phyloP scores from a whole-genome alignment of 1,140 invertebrate genomes.

The Pissodes strobi region DNA sequence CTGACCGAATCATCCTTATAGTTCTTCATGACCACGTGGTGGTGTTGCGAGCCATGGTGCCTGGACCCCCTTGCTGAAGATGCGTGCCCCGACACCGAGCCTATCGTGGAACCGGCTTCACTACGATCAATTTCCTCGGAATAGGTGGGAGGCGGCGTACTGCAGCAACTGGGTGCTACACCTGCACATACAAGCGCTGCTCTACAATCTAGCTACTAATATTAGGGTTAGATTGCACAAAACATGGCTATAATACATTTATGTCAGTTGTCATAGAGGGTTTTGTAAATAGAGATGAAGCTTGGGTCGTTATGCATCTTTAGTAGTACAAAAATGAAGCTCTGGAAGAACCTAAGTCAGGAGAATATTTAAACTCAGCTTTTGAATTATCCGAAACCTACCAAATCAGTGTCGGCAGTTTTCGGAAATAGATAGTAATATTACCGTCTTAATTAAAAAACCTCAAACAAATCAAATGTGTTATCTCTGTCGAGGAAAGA shows the following conservation, averaged over 20 bases:
- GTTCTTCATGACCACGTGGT: conserved; percentile 43
- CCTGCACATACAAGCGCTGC: conserved; percentile 46
- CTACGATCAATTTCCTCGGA: conserved; percentile 69
- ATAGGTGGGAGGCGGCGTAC: conserved; percentile 86
- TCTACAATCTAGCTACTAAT: conserved; percentile 46
- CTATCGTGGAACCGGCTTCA: conserved; percentile 60
- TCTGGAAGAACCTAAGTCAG: no score
- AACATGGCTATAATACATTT: not conserved
- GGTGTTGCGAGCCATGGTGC: conserved; percentile 34
- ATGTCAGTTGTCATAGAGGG: not conserved
- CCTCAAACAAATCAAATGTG: no score
- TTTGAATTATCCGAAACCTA: no score
- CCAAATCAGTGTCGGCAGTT: no score
- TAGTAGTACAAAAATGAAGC: no score
- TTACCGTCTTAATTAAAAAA: no score
- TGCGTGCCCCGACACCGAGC: conserved; percentile 57
- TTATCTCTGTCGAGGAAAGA: no score
- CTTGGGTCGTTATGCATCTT: no score
- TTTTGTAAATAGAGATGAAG: not conserved
- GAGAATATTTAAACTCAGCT: no score
- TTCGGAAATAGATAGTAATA: no score
- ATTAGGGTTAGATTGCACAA: conserved; percentile 5
- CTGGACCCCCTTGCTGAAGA: conserved; percentile 22
- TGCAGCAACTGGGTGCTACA: conserved; percentile 69
- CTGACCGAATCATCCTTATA: conserved; percentile 56